These are phyloP conservation scores for Micronycteris hirsuta DNA, from an alignment of 2,113 vertebrate species.

Conservation along the genomic window DNA sequence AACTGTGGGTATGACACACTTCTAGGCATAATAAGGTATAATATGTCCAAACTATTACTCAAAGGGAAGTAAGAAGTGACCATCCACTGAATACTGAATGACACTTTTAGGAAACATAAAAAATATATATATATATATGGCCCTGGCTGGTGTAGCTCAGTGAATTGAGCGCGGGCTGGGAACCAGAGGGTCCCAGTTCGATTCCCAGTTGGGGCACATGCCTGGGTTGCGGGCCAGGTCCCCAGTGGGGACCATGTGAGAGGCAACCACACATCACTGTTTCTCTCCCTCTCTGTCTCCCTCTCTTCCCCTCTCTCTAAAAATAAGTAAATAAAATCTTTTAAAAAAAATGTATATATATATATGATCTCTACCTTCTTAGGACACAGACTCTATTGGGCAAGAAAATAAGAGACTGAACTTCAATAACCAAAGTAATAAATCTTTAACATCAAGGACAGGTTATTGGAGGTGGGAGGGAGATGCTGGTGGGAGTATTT, in stretches of 20 bases:
- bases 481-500: not conserved
- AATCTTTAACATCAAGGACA: constrained; percentile 7
- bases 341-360: no score
- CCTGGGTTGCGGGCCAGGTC: no score
- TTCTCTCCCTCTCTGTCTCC: no score
- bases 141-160: no score
- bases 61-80: not conserved
- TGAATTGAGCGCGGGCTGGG: no score
- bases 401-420: constrained; percentile 21
- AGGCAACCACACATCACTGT: no score
- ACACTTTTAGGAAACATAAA: constrained; percentile 21
- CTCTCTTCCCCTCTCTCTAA: no score
- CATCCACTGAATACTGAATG: not conserved
- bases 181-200: no score
- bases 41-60: not conserved
- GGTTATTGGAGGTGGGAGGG: not conserved
- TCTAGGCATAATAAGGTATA: not conserved
- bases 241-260: no score
- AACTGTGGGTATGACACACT: not conserved
- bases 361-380: not conserved
- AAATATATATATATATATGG: no score
- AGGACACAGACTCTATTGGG: not conserved
- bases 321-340: no score
- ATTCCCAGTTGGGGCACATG: no score
- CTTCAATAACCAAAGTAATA: not conserved